Evolutionary conservation across 2,113 vertebrate genomes (phyloP).

Genomic region (Saimiri boliviensis): DNA sequence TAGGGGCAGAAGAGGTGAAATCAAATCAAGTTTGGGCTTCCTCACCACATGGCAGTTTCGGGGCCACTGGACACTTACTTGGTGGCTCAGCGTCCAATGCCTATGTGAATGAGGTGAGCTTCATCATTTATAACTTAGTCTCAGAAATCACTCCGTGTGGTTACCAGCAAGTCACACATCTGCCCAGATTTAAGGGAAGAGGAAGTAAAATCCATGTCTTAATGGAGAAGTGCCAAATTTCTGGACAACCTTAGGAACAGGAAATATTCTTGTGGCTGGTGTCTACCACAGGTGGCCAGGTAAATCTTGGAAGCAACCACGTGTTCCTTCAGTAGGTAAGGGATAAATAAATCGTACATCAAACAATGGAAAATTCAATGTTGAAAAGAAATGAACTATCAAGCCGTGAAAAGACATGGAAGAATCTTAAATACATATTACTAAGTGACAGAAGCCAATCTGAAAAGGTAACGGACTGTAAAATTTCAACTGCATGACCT

Average conservation of each 20-base stretch:
- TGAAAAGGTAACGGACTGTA: neutral
- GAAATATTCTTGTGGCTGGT: neutral
- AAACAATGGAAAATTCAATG: neutral
- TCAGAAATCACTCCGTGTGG: neutral
- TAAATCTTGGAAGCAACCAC: neutral
- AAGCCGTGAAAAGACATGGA: neutral
- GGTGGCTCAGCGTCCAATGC: neutral
- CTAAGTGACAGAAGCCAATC: neutral
- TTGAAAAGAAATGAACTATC: neutral
- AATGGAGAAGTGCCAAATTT: too few species aligned
- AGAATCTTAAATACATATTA: neutral
- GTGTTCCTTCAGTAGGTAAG: neutral
- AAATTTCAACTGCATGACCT: neutral
- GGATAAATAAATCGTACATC: neutral
- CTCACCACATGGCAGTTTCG: accelerated
- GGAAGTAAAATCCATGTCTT: neutral
- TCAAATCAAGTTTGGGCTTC: neutral
- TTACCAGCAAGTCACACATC: neutral
- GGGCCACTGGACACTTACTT: neutral
- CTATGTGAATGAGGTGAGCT: neutral
- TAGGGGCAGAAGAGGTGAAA: too few species aligned
- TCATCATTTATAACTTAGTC: neutral
- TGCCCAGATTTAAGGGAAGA: neutral
- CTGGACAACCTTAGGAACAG: neutral
- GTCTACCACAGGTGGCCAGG: neutral